These are phyloP conservation scores for Cephalopachus bancanus DNA, from an alignment of 2,797 vertebrate genomes.

Conservation along the genomic window DNA sequence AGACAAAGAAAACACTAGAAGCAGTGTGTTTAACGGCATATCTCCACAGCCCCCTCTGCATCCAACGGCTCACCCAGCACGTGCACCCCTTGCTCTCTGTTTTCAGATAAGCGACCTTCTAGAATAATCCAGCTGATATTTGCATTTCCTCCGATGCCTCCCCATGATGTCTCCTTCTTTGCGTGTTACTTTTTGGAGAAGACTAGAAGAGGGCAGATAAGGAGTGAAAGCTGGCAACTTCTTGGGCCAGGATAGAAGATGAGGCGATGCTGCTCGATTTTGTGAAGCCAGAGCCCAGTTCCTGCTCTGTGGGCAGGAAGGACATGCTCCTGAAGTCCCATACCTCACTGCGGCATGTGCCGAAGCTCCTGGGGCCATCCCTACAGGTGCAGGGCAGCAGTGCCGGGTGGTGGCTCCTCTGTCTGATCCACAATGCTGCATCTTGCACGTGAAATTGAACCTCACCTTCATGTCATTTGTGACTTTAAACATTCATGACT, in stretches of 20 bases:
- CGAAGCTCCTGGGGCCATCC: neutral
- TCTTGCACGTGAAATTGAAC: slow-evolving; percentile 31
- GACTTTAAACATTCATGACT: slow-evolving; percentile 32
- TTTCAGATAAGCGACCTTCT: neutral
- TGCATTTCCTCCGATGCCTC: slow-evolving; percentile 4
- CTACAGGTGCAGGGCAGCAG: neutral
- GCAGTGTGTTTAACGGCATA: neutral
- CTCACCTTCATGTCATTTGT: neutral
- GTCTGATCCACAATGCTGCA: neutral
- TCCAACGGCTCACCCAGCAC: neutral
- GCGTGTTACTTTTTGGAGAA: slow-evolving; percentile 24
- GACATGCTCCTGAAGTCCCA: slow-evolving; percentile 50
- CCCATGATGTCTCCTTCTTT: neutral
- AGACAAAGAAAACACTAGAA: slow-evolving; percentile 24
- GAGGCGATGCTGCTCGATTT: slow-evolving; percentile 67
- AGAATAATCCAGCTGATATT: neutral
- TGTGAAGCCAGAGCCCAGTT: slow-evolving; percentile 64
- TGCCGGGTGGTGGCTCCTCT: neutral
- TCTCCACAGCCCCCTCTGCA: neutral
- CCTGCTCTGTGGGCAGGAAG: slow-evolving; percentile 31
- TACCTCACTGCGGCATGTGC: neutral
- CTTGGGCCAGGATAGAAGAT: slow-evolving; percentile 48
- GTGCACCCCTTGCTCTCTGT: neutral
- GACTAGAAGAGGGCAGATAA: slow-evolving; percentile 46
- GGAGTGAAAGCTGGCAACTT: slow-evolving; percentile 34